Percentiles rank a stretch among this genome's conserved stretches.
phyloP scores from a whole-genome alignment of 2,888 invertebrate genomes.

The Drosophila mettleri region DNA sequence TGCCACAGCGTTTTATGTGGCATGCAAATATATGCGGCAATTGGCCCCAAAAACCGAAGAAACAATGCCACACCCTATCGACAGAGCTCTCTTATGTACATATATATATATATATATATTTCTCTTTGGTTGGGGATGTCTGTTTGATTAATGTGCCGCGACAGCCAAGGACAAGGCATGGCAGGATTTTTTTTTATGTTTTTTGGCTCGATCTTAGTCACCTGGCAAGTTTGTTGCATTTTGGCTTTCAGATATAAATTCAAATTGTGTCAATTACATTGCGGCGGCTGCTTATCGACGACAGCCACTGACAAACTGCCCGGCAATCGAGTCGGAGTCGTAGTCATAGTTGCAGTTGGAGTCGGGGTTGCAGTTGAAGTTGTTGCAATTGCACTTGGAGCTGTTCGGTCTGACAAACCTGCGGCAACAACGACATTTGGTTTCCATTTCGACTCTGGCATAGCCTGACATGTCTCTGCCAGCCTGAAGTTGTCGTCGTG shows the following conservation, averaged over 20 bases:
- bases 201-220: constrained; percentile 64
- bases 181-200: constrained; percentile 55
- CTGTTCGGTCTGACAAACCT: constrained; percentile 67
- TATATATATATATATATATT: background rate
- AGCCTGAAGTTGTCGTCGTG: constrained; percentile 63
- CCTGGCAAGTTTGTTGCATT: constrained; percentile 42
- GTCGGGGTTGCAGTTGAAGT: constrained; percentile 4
- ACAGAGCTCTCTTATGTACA: background rate
- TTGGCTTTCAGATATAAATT: constrained; percentile 68
- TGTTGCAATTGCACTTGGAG: constrained; percentile 55
- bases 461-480: constrained; percentile 73
- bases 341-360: background rate
- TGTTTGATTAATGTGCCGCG: constrained; percentile 76
- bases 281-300: constrained; percentile 72
- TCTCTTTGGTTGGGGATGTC: constrained; percentile 32
- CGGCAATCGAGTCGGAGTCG: constrained; percentile 24
- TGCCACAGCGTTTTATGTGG: constrained; percentile 31
- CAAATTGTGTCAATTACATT: constrained; percentile 80
- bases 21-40: constrained; percentile 55
- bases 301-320: constrained; percentile 69
- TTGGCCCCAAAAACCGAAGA: constrained; percentile 48
- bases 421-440: constrained; percentile 38
- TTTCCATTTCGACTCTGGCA: constrained; percentile 57
- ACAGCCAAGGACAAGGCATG: constrained; percentile 70
- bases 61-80: constrained; percentile 52